A percentile compares a stretch with the other conserved stretches of the same genome.
phyloP scores from a whole-genome alignment of 2,113 vertebrate species.

The Corvus moneduloides region DNA sequence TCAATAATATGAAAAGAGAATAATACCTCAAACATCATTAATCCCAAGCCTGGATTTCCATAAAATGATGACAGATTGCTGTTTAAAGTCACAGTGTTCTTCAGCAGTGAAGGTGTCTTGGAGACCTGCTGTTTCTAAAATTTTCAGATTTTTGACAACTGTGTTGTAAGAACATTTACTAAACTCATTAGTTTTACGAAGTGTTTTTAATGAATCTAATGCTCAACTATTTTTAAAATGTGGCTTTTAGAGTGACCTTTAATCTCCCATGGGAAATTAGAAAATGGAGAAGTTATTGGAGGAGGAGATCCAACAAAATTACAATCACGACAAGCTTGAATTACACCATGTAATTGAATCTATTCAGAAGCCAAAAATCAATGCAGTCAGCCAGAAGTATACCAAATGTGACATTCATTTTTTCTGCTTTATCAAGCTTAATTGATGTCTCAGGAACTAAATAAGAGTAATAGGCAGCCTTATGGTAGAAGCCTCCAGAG shows the following conservation, averaged over 20 bases:
- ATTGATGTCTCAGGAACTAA: slow-evolving; percentile 66
- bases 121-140: neutral
- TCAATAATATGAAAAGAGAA: neutral
- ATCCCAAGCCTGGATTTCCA: neutral
- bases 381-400: slow-evolving; percentile 72
- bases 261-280: slow-evolving; percentile 60
- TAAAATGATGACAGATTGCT: neutral
- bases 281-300: slow-evolving; percentile 67
- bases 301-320: slow-evolving; percentile 66
- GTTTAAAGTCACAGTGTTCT: neutral
- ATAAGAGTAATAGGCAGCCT: slow-evolving; percentile 60
- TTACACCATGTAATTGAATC: slow-evolving; percentile 68
- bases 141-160: neutral
- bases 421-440: slow-evolving; percentile 72
- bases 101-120: neutral
- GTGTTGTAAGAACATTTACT: slow-evolving; percentile 24
- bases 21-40: neutral
- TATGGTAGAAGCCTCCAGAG: slow-evolving; percentile 42
- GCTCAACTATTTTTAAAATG: slow-evolving; percentile 10
- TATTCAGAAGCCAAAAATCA: slow-evolving; percentile 74
- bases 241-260: slow-evolving; percentile 28
- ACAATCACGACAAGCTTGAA: slow-evolving; percentile 56
- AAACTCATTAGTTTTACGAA: slow-evolving; percentile 46
- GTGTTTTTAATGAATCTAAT: slow-evolving; percentile 40
- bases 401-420: slow-evolving; percentile 72